These are phyloP conservation scores for Dendrolimus kikuchii DNA, from an alignment of 1,140 invertebrate species.

Conservation along the genomic window DNA sequence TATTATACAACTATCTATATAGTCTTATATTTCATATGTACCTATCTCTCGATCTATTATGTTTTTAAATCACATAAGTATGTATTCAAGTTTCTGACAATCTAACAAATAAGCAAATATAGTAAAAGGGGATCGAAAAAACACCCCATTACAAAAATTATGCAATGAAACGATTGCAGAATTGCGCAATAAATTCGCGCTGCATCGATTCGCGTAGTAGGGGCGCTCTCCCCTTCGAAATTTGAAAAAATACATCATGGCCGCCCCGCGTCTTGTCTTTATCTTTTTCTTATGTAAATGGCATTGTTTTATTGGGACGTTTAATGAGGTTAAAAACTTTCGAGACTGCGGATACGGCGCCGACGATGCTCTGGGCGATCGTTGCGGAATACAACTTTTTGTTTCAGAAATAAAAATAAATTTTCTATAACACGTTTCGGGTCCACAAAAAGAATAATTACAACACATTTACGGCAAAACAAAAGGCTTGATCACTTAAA, in stretches of 20 bases:
- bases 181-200: slow-evolving; percentile 24
- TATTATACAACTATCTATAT: too few relatives aligned
- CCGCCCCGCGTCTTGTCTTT: slow-evolving; percentile 30
- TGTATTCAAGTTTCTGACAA: slow-evolving; percentile 9
- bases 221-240: slow-evolving; percentile 27
- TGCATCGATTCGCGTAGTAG: slow-evolving; percentile 16
- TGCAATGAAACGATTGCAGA: slow-evolving; percentile 38
- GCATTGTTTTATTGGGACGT: slow-evolving; percentile 21
- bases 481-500: too few relatives aligned
- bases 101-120: slow-evolving; percentile 19
- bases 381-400: slow-evolving; percentile 16
- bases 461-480: too few relatives aligned
- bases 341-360: slow-evolving; percentile 18
- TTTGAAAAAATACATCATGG: slow-evolving; percentile 27
- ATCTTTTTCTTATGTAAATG: slow-evolving; percentile 43
- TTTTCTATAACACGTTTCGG: slow-evolving; percentile 3
- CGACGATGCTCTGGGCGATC: slow-evolving; percentile 11
- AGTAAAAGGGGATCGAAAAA: slow-evolving; percentile 21
- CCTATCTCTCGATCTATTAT: too few relatives aligned
- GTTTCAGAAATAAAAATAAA: slow-evolving; percentile 5
- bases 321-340: slow-evolving; percentile 37
- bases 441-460: neutral
- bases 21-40: too few relatives aligned
- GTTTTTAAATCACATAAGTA: too few relatives aligned
- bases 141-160: slow-evolving; percentile 22